Conservation (phyloP, 2,797 vertebrate genomes). For the Pseudocheirus occidentalis region DNA sequence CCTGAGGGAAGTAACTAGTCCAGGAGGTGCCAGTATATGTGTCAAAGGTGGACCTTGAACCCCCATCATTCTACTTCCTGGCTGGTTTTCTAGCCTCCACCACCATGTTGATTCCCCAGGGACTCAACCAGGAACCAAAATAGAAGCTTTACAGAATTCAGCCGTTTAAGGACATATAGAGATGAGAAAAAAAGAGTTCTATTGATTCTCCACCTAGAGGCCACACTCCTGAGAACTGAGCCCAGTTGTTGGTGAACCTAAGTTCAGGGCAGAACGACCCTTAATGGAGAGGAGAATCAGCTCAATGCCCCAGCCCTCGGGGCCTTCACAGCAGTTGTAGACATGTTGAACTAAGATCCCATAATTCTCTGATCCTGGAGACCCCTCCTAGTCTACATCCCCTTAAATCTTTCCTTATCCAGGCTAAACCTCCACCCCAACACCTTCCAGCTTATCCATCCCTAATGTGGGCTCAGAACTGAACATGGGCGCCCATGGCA, state of each 20-base stretch:
- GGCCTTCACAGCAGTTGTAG: background rate
- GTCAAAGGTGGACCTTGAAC: background rate
- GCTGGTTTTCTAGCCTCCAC: background rate
- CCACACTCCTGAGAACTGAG: too few species aligned
- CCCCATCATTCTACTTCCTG: background rate
- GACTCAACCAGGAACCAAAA: background rate
- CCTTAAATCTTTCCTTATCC: too few species aligned
- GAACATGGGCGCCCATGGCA: too few species aligned
- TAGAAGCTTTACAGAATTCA: background rate
- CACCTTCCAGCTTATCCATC: background rate
- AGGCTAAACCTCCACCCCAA: background rate
- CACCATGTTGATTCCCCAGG: background rate
- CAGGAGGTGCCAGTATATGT: background rate
- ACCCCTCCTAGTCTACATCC: background rate
- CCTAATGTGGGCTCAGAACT: background rate
- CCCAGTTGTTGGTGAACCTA: too few species aligned
- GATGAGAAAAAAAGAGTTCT: background rate
- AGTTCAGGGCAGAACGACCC: too few species aligned
- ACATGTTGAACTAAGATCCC: background rate
- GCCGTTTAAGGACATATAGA: background rate
- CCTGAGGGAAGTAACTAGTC: background rate
- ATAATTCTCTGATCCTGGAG: background rate
- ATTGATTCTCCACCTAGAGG: background rate
- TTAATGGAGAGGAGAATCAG: too few species aligned
- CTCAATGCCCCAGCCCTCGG: background rate